These are phyloP conservation scores for Amia ocellicauda DNA, from an alignment of 2,113 vertebrate genomes.

Conservation along the genomic window DNA sequence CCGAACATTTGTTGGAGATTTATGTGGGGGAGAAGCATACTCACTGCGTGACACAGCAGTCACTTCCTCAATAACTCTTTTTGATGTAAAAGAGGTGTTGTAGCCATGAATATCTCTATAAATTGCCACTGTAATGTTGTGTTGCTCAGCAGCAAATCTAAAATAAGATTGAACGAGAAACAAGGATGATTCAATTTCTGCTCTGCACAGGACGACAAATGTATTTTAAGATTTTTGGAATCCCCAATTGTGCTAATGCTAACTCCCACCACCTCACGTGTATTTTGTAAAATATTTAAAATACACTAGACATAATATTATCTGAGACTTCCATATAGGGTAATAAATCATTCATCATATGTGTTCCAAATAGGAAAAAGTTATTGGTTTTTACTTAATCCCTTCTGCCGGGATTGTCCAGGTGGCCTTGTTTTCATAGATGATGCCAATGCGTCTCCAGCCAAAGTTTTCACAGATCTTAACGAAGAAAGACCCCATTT, in stretches of 20 bases:
- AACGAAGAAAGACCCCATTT: constrained; percentile 41
- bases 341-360: neutral
- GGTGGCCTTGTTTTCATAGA: constrained; percentile 6
- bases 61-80: constrained; percentile 24
- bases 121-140: constrained; percentile 36
- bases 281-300: neutral
- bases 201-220: too few relatives aligned
- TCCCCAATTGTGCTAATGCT: too few relatives aligned
- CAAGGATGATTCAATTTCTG: too few relatives aligned
- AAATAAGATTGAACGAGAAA: constrained; percentile 4
- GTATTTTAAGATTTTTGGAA: too few relatives aligned
- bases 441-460: constrained; percentile 36
- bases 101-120: constrained; percentile 21
- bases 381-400: constrained; percentile 32
- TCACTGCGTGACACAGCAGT: constrained; percentile 31
- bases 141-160: constrained; percentile 37
- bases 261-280: neutral
- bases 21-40: neutral
- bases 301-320: neutral
- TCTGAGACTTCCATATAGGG: neutral
- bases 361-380: too few relatives aligned
- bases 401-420: constrained; percentile 38
- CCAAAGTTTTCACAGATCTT: constrained; percentile 42
- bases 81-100: constrained; percentile 3
- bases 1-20: too few relatives aligned